These are phyloP conservation scores for Drosophila nr. medialis DNA, from an alignment of 2,888 invertebrate species.

Conservation along the genomic window DNA sequence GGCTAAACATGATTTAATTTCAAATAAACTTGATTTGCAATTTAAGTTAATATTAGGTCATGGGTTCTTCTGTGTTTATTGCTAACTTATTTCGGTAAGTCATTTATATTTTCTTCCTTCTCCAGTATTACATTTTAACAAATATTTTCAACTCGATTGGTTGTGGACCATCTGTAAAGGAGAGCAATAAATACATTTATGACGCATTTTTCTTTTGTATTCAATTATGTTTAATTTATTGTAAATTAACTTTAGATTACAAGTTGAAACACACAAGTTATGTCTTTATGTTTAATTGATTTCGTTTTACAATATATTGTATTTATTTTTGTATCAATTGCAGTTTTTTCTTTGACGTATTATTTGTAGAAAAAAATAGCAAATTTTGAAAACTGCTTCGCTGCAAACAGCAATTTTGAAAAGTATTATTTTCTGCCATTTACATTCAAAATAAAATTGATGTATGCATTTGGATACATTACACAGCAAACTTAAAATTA, in stretches of 20 bases:
- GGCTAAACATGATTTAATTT: neutral
- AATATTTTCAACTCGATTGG: neutral
- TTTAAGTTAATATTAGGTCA: too few species aligned
- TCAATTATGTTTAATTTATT: conserved; percentile 58
- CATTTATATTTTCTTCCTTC: neutral
- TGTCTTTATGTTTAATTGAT: conserved; percentile 71
- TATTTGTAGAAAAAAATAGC: conserved; percentile 61
- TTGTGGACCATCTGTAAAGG: neutral
- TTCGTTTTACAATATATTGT: conserved; percentile 57
- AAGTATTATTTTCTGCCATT: conserved; percentile 16
- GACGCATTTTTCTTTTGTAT: conserved; percentile 25
- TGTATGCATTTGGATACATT: conserved; percentile 45
- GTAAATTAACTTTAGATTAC: conserved; percentile 69
- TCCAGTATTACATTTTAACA: neutral
- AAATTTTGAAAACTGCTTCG: conserved; percentile 27
- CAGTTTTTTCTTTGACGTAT: conserved; percentile 18
- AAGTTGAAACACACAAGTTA: conserved; percentile 60
- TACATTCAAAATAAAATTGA: conserved; percentile 17
- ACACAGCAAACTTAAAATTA: conserved; percentile 69
- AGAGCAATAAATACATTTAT: neutral
- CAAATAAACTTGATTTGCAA: too few species aligned
- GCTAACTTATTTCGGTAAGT: neutral
- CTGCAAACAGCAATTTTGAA: conserved; percentile 23
- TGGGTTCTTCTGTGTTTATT: neutral
- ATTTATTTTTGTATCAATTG: conserved; percentile 57